These are phyloP conservation scores for Drosophila arizonae DNA, from an alignment of 1,140 invertebrate genomes.

Conservation along the genomic window DNA sequence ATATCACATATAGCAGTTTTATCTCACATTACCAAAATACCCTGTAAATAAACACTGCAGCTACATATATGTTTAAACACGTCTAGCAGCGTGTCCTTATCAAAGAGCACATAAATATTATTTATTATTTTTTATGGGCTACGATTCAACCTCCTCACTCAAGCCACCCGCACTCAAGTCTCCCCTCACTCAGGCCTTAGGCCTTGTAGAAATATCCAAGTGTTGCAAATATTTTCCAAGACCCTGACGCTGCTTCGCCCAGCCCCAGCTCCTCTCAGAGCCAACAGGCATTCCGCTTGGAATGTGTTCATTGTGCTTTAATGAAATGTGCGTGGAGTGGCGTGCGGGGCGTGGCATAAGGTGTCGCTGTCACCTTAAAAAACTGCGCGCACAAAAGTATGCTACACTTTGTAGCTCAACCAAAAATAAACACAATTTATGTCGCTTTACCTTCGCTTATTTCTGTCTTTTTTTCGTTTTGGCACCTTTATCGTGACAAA, in stretches of 20 bases:
- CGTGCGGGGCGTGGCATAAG: constrained; percentile 2
- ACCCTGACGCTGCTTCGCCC: constrained; percentile 16
- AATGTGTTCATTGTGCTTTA: constrained; percentile 79
- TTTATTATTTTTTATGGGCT: constrained; percentile 74
- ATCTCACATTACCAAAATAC: not conserved
- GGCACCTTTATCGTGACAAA: constrained; percentile 52
- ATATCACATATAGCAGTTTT: no score
- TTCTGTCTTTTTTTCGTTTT: constrained; percentile 2
- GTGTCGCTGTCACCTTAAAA: constrained; percentile 65
- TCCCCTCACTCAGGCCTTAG: constrained; percentile 27
- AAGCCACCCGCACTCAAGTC: constrained; percentile 25
- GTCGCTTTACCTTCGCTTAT: constrained; percentile 30
- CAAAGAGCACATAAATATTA: constrained; percentile 72
- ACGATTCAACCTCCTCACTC: constrained; percentile 1
- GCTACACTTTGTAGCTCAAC: constrained; percentile 45
- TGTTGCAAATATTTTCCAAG: constrained; percentile 75
- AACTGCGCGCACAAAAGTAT: constrained; percentile 68
- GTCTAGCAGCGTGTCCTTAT: constrained; percentile 56
- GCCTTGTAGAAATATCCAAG: constrained; percentile 60
- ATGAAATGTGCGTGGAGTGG: constrained; percentile 53
- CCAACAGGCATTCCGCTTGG: constrained; percentile 20
- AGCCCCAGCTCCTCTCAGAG: not conserved
- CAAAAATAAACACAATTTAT: constrained; percentile 75
- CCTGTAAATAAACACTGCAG: not conserved
- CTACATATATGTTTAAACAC: constrained; percentile 40